These are phyloP conservation scores for Magallana gigas DNA, from an alignment of 1,140 invertebrate genomes.

Conservation along the genomic window DNA sequence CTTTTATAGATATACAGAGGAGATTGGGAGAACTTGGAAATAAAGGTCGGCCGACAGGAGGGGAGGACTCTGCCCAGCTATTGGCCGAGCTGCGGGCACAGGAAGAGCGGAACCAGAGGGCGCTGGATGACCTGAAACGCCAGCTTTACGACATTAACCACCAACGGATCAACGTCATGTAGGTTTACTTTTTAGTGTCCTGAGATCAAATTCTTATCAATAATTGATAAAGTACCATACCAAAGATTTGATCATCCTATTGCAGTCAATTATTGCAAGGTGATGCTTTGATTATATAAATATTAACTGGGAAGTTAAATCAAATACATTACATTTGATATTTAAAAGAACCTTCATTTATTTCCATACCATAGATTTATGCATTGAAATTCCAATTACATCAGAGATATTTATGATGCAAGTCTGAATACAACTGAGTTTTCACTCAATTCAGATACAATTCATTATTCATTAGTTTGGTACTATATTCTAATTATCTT, in stretches of 20 bases:
- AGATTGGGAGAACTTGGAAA: conserved; percentile 65
- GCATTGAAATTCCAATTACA: too few species aligned
- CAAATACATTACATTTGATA: too few species aligned
- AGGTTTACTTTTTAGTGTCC: conserved; percentile 21
- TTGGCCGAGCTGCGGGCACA: conserved; percentile 69
- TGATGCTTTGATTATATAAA: not conserved
- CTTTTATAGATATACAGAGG: conserved; percentile 66
- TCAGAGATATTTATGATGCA: too few species aligned
- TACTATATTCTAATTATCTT: too few species aligned
- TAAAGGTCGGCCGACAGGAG: conserved; percentile 50
- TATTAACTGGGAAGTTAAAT: too few species aligned
- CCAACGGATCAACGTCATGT: conserved; percentile 62
- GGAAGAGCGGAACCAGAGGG: conserved; percentile 68
- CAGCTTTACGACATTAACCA: conserved; percentile 61
- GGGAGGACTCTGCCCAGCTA: conserved; percentile 63
- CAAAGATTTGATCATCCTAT: not conserved
- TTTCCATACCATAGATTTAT: too few species aligned
- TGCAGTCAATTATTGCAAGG: not conserved
- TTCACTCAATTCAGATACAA: too few species aligned
- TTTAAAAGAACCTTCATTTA: too few species aligned
- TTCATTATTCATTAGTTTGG: too few species aligned
- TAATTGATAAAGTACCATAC: not conserved
- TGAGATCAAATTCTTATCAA: not conserved
- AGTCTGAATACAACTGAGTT: too few species aligned
- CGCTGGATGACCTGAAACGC: conserved; percentile 66